Evolutionary conservation across 1,140 invertebrate genomes (phyloP), one percentile per base, ranked within the genome.

Genomic region (Manduca sexta): DNA sequence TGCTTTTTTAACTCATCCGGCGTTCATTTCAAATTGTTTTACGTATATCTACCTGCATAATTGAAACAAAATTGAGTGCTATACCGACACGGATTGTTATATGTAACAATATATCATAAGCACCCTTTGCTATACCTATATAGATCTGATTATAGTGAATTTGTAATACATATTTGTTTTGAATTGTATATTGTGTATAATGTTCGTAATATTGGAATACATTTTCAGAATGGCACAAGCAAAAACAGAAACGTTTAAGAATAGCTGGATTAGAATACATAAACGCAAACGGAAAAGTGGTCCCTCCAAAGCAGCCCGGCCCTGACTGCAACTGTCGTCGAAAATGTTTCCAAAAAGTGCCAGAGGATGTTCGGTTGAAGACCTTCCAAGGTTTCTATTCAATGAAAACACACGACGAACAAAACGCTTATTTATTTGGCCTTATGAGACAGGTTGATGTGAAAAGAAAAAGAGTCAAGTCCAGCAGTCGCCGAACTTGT

Each of bases 381-480:
- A 87, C 88, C 8, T 89, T 89, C 65, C 86, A 88, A 65, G 87
- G 87, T 10, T 89, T 86, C 58, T 89, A 89, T 64, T 86, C 86
- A 8, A 83, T 89, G 73, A 88, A 88, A 69, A 87, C 77, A 12
- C 86, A 89, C 64, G 88, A 89, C 75, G 88, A 89, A 71, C 88
- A 89, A 68, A 88, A 89, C 79, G 86, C 88, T 16, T 89, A 89
- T 59, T 76, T 89, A 39, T 89, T 88, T 79, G 88, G 88, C n/a
- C 70, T 89, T 3, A 89, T 89, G 80, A 71, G 87, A 49, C 87
- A 88, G 63, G 82, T 88, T 14, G 87, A 88, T 59, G 87, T 89
- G 2, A 87, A 87, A 62, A 75, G 87, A 60, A 87, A 88, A 71
- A 78, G 87, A 69, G 86, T 87, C 10, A 86, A 87, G 60, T 73